Base-by-base conservation (phyloP, 2,888 invertebrate genomes). In the Metellina segmentata region DNA sequence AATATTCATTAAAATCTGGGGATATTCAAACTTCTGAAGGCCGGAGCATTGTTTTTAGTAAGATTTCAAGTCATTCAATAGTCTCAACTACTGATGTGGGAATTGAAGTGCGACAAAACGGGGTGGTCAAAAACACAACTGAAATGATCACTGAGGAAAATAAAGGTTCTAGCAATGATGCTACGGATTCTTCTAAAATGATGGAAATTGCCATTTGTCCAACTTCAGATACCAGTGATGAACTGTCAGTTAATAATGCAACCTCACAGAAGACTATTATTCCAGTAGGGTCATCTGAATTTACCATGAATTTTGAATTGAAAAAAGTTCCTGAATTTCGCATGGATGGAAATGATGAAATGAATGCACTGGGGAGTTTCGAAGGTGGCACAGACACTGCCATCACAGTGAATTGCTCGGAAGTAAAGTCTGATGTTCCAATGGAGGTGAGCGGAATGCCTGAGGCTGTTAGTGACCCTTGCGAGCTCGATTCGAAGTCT, bases 191-290 rank as follows among this genome's bases (percentile, higher is more conserved):
- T 70, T 19, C 34, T 69, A 87, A 91, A 77, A 77, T n/a, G 7
- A 74, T 82, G 19, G 89, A 93, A 88, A 77, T 85, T 34, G 61
- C 69, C 34, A 19, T 85, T 69, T 74, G n/a, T 94, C 71, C 97
- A 97, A 94, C 96, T 98, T 89, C 94, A 97, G 20, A 51, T 49
- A 70, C 75, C 13, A 53, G 16, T 2, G n/a, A 72, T 71, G 11
- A 74, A 61, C n/a, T 81, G 7, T 48, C 19, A 34, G 19, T 87
- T 11, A 91, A 49, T 51, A 78, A 87, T 53, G 78, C 83, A 20
- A 71, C 13, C n/a, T n/a, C 61, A 61, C 72, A 91, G 51, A 81
- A 81, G n/a, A 82, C 87, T 6, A 19, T 91, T 16, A 72, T 83
- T 79, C 91, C 83, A 61, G 20, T 79, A 11, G 81, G 72, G n/a